Percentiles rank a stretch among this genome's conserved stretches.
These are phyloP conservation scores for Scaptomyza graminum DNA, from an alignment of 1,140 invertebrate genomes.

Conservation along the genomic window DNA sequence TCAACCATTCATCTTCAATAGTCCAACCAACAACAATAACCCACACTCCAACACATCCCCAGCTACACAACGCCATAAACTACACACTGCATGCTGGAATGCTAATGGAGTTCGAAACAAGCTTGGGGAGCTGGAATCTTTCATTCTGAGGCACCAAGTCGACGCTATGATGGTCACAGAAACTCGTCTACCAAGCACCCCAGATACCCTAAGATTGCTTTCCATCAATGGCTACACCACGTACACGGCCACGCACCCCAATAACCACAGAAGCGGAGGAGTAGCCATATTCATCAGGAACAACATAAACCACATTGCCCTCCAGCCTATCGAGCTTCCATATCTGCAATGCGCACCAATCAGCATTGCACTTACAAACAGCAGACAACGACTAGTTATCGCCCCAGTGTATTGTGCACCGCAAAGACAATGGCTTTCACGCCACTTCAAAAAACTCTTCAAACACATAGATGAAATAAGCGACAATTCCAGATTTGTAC, in stretches of 20 bases:
- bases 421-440: background rate
- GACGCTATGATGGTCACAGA: background rate
- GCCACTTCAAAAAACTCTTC: background rate
- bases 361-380: background rate
- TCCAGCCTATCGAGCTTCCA: background rate
- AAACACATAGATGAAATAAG: background rate
- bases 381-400: background rate
- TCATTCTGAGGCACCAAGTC: background rate
- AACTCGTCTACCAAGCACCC: background rate
- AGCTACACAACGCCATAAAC: too few species aligned
- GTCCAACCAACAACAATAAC: background rate
- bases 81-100: background rate
- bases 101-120: background rate
- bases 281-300: slow-evolving; percentile 1
- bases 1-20: too few species aligned
- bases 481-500: background rate
- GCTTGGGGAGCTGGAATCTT: background rate
- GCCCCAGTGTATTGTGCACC: slow-evolving; percentile 13
- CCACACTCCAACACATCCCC: too few species aligned
- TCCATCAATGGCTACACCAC: slow-evolving; percentile 1
- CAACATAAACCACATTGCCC: background rate
- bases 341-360: slow-evolving; percentile 7
- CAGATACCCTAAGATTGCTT: too few species aligned
- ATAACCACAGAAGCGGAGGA: slow-evolving; percentile 3
- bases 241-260: background rate